Percentiles rank a stretch among this genome's conserved stretches.
Conservation (phyloP, 1,140 invertebrate genomes). For the Rhagoletis zephyria region DNA sequence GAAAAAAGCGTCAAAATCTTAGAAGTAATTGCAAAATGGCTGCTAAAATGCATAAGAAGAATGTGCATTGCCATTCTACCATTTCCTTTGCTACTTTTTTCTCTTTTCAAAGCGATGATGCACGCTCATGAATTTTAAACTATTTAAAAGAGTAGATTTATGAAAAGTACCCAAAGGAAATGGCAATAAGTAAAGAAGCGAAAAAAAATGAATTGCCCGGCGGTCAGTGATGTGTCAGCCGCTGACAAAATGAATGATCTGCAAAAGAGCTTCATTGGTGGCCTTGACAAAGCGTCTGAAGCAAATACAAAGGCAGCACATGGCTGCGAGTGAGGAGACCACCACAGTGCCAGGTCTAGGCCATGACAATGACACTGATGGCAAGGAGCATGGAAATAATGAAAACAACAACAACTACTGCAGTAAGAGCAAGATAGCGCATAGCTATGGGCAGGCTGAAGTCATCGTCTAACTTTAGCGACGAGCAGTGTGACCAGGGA, state of each 20-base stretch:
- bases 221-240: constrained; percentile 32
- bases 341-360: constrained; percentile 27
- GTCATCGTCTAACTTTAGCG: constrained; percentile 18
- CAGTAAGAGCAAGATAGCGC: background rate
- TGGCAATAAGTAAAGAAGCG: background rate
- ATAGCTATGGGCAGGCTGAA: background rate
- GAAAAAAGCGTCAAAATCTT: background rate
- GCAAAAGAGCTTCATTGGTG: constrained; percentile 52
- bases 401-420: background rate
- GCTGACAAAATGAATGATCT: constrained; percentile 48
- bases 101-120: background rate
- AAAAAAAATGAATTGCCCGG: background rate
- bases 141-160: constrained; percentile 49
- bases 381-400: background rate
- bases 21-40: constrained; percentile 21
- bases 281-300: constrained; percentile 45
- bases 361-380: constrained; percentile 47
- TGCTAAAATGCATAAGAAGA: background rate
- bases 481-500: constrained; percentile 24
- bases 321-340: background rate
- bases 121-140: constrained; percentile 43
- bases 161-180: constrained; percentile 25
- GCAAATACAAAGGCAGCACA: background rate
- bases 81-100: background rate
- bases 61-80: constrained; percentile 3